phyloP scores from a whole-genome alignment of 2,888 invertebrate genomes.

The Chloromyia formosa region DNA sequence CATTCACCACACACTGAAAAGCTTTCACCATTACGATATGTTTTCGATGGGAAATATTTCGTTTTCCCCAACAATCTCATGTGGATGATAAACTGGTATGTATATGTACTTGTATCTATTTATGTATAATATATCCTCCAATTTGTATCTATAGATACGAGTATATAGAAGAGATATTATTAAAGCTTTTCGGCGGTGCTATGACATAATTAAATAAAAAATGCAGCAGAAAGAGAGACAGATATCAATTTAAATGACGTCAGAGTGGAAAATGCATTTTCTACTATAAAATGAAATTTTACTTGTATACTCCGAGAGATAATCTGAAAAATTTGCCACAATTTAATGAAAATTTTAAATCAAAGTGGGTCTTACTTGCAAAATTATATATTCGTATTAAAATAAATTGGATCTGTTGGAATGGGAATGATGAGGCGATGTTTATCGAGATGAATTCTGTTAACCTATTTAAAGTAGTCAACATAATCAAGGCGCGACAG shows the following conservation, averaged over 20 bases:
- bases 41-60: too few relatives aligned
- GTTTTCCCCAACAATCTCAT: background rate
- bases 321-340: too few relatives aligned
- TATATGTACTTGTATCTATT: background rate
- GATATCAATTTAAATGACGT: conserved; percentile 43
- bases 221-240: conserved; percentile 33
- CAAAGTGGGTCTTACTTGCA: too few relatives aligned
- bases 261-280: conserved; percentile 40
- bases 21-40: conserved; percentile 1
- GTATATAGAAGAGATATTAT: conserved; percentile 2
- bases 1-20: conserved; percentile 5
- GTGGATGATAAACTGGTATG: background rate
- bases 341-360: too few relatives aligned
- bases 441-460: too few relatives aligned
- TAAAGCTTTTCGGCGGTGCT: background rate
- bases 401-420: too few relatives aligned
- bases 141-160: background rate
- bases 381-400: too few relatives aligned
- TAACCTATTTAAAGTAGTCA: too few relatives aligned
- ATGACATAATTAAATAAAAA: conserved; percentile 44
- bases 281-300: background rate
- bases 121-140: background rate
- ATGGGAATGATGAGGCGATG: too few relatives aligned
- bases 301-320: background rate
- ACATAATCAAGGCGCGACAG: too few relatives aligned